A percentile compares a stretch with the other conserved stretches of the same genome.
Evolutionary conservation across 1,140 invertebrate species (phyloP).

Genomic region (Zaprionus davidi): DNA sequence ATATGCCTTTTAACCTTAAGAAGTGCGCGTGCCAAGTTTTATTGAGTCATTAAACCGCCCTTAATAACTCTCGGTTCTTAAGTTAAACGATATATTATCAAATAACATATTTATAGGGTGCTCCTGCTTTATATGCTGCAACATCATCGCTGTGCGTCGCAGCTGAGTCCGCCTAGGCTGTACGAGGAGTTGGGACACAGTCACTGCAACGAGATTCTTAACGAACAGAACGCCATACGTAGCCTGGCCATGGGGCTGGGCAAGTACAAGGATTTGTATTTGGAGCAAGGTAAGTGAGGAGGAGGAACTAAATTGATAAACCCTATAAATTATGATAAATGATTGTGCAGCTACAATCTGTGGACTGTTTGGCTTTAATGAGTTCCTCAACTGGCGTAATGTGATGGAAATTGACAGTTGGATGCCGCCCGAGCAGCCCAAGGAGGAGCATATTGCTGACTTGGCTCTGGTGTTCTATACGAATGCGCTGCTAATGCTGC

Average conservation of each 20-base stretch:
- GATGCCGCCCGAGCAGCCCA: slow-evolving; percentile 37
- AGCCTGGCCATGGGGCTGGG: slow-evolving; percentile 62
- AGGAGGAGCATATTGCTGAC: slow-evolving; percentile 64
- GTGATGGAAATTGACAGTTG: slow-evolving; percentile 73
- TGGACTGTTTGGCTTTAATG: slow-evolving; percentile 72
- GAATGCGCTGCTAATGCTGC: slow-evolving; percentile 68
- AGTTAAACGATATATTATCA: neutral
- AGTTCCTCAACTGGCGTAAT: slow-evolving; percentile 79
- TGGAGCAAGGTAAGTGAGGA: slow-evolving; percentile 67
- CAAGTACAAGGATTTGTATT: slow-evolving; percentile 69
- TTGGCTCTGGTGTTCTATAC: slow-evolving; percentile 68
- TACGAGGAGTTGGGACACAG: slow-evolving; percentile 63
- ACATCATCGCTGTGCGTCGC: slow-evolving; percentile 68
- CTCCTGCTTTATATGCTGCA: slow-evolving; percentile 71
- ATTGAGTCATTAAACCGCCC: too few relatives aligned
- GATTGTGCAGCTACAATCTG: slow-evolving; percentile 65
- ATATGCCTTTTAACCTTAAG: too few relatives aligned
- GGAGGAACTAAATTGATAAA: neutral
- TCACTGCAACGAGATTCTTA: slow-evolving; percentile 66
- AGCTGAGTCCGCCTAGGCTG: slow-evolving; percentile 49
- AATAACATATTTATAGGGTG: slow-evolving; percentile 44
- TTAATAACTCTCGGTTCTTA: neutral
- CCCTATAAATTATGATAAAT: slow-evolving; percentile 21
- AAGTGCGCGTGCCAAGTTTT: too few relatives aligned
- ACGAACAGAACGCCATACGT: slow-evolving; percentile 73